Evolutionary conservation across 2,113 vertebrate species (phyloP).

Genomic region (Anhinga rufa): DNA sequence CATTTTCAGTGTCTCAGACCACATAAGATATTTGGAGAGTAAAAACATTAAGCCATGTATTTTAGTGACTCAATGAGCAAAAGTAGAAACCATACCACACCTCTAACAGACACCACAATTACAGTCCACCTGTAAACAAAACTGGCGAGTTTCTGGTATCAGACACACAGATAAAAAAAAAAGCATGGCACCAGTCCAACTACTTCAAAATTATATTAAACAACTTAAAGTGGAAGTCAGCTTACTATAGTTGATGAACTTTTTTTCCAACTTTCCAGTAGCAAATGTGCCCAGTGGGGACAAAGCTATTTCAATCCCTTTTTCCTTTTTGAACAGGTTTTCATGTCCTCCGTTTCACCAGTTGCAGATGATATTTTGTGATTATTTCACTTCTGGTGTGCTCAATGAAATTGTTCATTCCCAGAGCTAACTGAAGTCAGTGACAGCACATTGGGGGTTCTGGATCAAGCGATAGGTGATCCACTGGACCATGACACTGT

Average conservation of each 20-base stretch:
- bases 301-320: neutral
- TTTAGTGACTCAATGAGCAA: neutral
- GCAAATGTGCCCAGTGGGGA: neutral
- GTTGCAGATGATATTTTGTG: neutral
- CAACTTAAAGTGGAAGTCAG: neutral
- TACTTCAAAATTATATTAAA: neutral
- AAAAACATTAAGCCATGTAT: fast-evolving
- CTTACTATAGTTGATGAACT: neutral
- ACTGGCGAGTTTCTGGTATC: neutral
- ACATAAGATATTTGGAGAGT: neutral
- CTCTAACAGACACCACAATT: neutral
- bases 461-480: neutral
- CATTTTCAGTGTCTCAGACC: neutral
- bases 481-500: neutral
- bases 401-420: neutral
- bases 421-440: neutral
- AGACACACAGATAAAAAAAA: neutral
- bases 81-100: neutral
- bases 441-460: neutral
- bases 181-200: neutral
- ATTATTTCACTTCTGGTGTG: neutral
- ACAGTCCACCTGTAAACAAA: neutral
- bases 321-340: neutral
- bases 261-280: neutral
- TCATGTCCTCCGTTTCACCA: neutral